Base-by-base conservation (phyloP, 2,888 invertebrate species). In the Pseudoips prasinana region DNA sequence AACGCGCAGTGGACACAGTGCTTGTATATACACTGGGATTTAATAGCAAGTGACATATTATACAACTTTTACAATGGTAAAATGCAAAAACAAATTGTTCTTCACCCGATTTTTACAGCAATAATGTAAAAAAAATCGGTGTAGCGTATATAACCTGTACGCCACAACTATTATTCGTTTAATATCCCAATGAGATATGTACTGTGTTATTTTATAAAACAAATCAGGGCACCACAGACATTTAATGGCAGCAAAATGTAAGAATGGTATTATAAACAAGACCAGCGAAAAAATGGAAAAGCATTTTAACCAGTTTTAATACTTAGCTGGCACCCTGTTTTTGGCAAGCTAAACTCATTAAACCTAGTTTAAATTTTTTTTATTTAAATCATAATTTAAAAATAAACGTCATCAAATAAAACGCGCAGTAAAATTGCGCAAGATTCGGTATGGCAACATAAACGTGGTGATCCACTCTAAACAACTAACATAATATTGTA, bases 21-120 rank as follows among this genome's bases (percentile, higher is more conserved):
- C 42, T 35, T 14, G 27, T 29, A 34, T 43, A 19, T 37, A 54
- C 73, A 73, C 70, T 71, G 68, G 48, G 42, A 60, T 38, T 52
- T 60, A n/a, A 64, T 65, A 73, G 73, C 75, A 74, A 76, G n/a
- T n/a, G n/a, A n/a, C n/a, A n/a, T n/a, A 69, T 59, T 49, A 53
- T n/a, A 49, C 46, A 36, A 47, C 48, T 49, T 49, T 44, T 54
- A 57, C 54, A 55, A 54, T 58, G 46, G n/a, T n/a, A n/a, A n/a
- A n/a, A n/a, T n/a, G n/a, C n/a, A 32, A 37, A 46, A 42, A 26
- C 22, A 40, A 49, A 50, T 46, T n/a, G n/a, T n/a, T n/a, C n/a
- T 14, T 14, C 14, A 14, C 14, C 14, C 2, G 2, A 14, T 14
- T 14, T 14, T n/a, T n/a, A n/a, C n/a, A n/a, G n/a, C n/a, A n/a